Evolutionary conservation across 1,140 invertebrate genomes (phyloP).

Genomic region (Apis cerana): DNA sequence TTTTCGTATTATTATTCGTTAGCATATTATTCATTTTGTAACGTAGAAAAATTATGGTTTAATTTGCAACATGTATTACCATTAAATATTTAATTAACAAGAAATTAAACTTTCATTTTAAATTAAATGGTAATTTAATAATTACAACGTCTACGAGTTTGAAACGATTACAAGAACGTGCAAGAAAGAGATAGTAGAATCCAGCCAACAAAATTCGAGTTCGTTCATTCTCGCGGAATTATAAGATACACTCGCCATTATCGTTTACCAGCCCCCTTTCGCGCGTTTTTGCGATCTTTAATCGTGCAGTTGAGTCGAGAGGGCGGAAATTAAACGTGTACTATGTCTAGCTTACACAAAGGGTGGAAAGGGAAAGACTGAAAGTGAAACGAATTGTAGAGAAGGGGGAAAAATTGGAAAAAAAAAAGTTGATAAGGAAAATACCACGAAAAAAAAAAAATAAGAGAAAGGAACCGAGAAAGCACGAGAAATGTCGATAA

Average conservation of each 20-base stretch:
- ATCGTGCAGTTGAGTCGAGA: conserved; percentile 1
- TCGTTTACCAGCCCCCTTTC: conserved; percentile 21
- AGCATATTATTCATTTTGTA: no score
- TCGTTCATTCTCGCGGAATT: conserved; percentile 1
- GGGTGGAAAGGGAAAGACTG: no score
- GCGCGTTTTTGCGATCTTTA: conserved; percentile 22
- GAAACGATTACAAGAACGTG: conserved; percentile 1
- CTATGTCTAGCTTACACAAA: neutral
- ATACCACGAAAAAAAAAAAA: no score
- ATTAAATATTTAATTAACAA: no score
- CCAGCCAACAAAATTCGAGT: conserved; percentile 19
- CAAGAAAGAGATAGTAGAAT: neutral
- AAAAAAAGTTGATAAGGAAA: neutral
- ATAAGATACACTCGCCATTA: conserved; percentile 34
- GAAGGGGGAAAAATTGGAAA: neutral
- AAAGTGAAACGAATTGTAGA: neutral
- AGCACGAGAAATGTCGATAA: neutral
- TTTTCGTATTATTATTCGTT: no score
- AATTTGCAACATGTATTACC: no score
- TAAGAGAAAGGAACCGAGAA: neutral
- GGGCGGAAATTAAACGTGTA: conserved; percentile 40
- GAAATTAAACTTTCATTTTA: no score
- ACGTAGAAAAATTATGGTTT: no score
- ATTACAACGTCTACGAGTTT: no score
- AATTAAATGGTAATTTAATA: no score